Base-by-base conservation (phyloP, 2,113 vertebrate genomes). In the Furnarius figulus region DNA sequence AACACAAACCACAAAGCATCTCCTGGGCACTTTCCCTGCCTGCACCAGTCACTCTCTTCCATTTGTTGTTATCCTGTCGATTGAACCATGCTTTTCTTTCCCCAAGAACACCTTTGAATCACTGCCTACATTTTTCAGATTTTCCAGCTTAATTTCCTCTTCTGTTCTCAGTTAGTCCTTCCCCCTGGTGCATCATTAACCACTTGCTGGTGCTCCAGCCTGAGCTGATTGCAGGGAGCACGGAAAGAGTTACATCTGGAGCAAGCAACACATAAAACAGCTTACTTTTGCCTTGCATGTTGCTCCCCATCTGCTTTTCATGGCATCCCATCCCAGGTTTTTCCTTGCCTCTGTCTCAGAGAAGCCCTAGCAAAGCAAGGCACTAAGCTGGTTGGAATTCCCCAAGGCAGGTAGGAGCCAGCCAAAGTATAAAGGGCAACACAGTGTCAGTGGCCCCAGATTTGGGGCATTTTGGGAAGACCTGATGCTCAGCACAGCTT, bases 111-210 rank as follows among this genome's bases (percentile, higher is more conserved):
- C 70, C 31, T 88, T 4, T 88, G 86, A 95, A 80, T 74, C 59
- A 12, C 65, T 81, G 89, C 74, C 91, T 70, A 28, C 37, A 85
- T 82, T 81, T 70, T 89, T 73, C 77, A 91, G 30, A 78, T 79
- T 92, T 93, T 85, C 84, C 87, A 94, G 71, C 49, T 30, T 58
- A 10, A 93, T 87, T 91, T 93, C 93, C 81, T 87, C 49, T 39
- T 59, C 61, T 68, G 47, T 40, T 85, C 44, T 65, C 44, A 87
- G 61, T 89, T 65, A 89, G 20, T 89, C 72, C 93, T 59, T 42
- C 56, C 22, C 70, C 44, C 89, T 37, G 28, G 89, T 91, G 91
- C 94, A 92, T 85, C 94, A 92, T 84, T 72, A 96, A 68, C 81
- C 65, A 53, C 63, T 74, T 75, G 44, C n/a, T 61, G 65, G 44